These are phyloP conservation scores for Prochilodus magdalenae DNA, from an alignment of 2,113 vertebrate genomes.

Conservation along the genomic window DNA sequence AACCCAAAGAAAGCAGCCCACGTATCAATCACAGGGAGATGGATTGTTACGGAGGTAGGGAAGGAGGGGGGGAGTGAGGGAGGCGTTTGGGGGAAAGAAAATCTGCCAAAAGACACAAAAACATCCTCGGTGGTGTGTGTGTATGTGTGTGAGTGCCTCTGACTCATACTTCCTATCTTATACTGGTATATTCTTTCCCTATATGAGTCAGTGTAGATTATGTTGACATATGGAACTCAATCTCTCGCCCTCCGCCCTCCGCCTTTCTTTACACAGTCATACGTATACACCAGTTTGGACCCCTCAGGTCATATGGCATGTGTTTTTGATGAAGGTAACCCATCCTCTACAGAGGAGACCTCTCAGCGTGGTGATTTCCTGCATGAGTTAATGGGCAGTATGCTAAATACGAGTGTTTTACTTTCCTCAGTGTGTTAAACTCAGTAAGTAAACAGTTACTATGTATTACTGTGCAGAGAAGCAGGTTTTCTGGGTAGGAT, in stretches of 20 bases:
- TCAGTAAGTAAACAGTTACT: too few relatives aligned
- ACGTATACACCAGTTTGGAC: too few relatives aligned
- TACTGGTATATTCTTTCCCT: conserved; percentile 35
- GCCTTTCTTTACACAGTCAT: neutral
- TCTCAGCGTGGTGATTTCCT: too few relatives aligned
- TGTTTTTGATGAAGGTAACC: too few relatives aligned
- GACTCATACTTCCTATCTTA: conserved; percentile 33
- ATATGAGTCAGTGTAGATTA: conserved; percentile 32
- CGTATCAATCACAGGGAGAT: conserved; percentile 2
- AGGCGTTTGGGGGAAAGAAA: conserved; percentile 30
- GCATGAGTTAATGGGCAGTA: too few relatives aligned
- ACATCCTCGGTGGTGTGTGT: neutral
- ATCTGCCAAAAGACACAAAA: conserved; percentile 16
- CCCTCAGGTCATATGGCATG: too few relatives aligned
- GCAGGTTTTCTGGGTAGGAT: too few relatives aligned
- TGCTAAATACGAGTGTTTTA: too few relatives aligned
- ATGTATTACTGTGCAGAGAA: too few relatives aligned
- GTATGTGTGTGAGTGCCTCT: conserved; percentile 19
- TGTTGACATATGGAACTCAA: neutral
- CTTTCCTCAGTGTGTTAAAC: too few relatives aligned
- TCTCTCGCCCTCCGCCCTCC: neutral
- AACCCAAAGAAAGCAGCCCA: neutral
- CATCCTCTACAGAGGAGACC: too few relatives aligned
- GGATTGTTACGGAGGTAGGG: neutral
- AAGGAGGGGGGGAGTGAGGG: conserved; percentile 3